phyloP scores from a whole-genome alignment of 2,113 vertebrate species.

The Neogale vison region DNA sequence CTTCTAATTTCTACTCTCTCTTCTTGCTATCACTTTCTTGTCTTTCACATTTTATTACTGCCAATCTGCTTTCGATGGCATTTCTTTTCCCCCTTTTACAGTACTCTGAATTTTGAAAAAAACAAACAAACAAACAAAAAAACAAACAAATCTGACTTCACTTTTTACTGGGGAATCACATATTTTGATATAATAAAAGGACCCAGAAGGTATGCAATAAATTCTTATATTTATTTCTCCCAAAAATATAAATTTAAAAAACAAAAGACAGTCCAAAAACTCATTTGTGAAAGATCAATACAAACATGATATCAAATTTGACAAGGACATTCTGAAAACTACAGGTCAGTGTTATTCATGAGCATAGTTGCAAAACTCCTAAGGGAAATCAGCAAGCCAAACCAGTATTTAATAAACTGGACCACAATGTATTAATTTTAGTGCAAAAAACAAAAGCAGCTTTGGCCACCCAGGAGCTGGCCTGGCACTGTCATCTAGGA shows the following conservation, averaged over 20 bases:
- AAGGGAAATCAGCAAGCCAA: background rate
- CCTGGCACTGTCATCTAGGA: background rate
- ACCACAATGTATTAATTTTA: background rate
- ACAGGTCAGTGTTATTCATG: background rate
- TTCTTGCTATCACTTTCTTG: background rate
- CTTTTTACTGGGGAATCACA: background rate
- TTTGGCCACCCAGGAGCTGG: background rate
- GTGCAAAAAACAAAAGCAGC: background rate
- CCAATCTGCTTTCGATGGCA: background rate
- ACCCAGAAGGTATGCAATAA: background rate
- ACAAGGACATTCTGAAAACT: background rate
- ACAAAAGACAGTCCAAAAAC: background rate
- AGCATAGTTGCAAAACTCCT: background rate
- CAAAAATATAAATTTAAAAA: background rate
- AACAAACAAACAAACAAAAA: no score
- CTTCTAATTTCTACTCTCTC: background rate
- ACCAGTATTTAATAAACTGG: background rate
- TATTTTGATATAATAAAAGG: background rate
- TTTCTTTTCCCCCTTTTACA: background rate
- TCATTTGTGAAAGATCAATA: background rate
- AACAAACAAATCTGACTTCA: background rate
- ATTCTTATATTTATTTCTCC: background rate
- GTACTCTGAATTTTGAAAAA: background rate
- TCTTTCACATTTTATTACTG: background rate
- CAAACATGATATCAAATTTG: background rate